phyloP scores from a whole-genome alignment of 1,140 invertebrate genomes.

The Tetraneura akinire region DNA sequence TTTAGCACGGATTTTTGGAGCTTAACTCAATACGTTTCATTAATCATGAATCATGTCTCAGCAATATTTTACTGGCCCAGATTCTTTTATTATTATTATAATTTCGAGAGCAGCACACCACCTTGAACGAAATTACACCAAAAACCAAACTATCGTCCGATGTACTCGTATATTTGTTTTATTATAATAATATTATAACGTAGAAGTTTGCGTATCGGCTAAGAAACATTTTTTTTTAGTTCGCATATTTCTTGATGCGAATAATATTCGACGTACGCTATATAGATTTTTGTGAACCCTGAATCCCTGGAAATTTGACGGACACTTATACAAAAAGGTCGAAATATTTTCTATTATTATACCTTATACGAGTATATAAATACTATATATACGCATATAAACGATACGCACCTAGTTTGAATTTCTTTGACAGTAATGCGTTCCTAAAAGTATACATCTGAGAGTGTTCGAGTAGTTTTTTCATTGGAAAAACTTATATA shows the following conservation, averaged over 20 bases:
- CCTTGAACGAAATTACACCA: slow-evolving; percentile 18
- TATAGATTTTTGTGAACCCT: slow-evolving; percentile 1
- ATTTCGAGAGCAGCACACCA: not conserved
- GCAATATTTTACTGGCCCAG: slow-evolving; percentile 26
- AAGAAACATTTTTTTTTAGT: slow-evolving; percentile 26
- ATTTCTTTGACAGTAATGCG: slow-evolving; percentile 33
- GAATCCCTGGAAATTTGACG: slow-evolving; percentile 27
- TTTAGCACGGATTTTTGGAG: slow-evolving; percentile 40
- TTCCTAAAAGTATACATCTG: slow-evolving; percentile 27
- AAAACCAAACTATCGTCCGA: not conserved
- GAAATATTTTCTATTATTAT: slow-evolving; percentile 17
- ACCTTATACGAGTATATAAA: no score
- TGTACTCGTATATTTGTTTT: no score
- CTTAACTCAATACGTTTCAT: slow-evolving; percentile 47
- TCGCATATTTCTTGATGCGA: not conserved
- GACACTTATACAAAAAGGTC: slow-evolving; percentile 10
- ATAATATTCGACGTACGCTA: not conserved
- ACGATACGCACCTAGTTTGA: slow-evolving; percentile 13
- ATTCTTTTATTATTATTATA: slow-evolving; percentile 7
- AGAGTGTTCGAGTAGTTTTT: slow-evolving; percentile 19
- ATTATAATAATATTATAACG: no score
- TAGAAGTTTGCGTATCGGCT: not conserved
- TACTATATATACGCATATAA: slow-evolving; percentile 1
- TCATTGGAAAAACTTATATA: slow-evolving; percentile 11
- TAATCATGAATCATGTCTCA: slow-evolving; percentile 49